These are phyloP conservation scores for Papilio protenor DNA, from an alignment of 2,888 invertebrate genomes.

Conservation along the genomic window DNA sequence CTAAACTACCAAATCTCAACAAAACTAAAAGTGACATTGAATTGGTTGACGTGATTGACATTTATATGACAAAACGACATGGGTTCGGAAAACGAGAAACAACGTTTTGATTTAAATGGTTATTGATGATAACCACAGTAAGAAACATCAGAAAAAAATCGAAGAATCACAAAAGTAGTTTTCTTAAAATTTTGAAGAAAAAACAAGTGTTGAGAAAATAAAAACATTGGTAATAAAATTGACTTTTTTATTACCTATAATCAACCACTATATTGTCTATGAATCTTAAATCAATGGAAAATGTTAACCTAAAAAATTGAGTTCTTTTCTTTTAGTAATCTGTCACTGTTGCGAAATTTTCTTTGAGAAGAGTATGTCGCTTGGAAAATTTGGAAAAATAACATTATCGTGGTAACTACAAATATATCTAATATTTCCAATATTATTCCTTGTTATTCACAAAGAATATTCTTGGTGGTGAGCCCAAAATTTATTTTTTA, in stretches of 20 bases:
- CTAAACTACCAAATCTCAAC: not conserved
- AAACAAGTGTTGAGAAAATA: not conserved
- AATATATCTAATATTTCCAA: conserved; percentile 49
- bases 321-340: conserved; percentile 34
- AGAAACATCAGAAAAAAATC: not conserved
- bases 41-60: not conserved
- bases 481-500: conserved; percentile 43
- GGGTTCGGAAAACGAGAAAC: not conserved
- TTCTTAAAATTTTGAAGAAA: not conserved
- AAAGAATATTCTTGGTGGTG: conserved; percentile 52
- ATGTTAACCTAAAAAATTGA: conserved; percentile 62
- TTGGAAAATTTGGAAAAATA: conserved; percentile 55
- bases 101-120: not conserved
- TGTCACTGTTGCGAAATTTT: conserved; percentile 47
- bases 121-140: too few relatives aligned
- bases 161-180: not conserved
- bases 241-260: not conserved
- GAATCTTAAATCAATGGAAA: not conserved
- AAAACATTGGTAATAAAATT: not conserved
- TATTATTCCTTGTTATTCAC: conserved; percentile 19
- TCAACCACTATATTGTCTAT: not conserved
- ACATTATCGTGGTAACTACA: conserved; percentile 80
- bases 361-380: conserved; percentile 53
- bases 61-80: not conserved
- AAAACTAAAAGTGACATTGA: not conserved